Conservation (phyloP, 2,888 invertebrate genomes). For the Drosophila ochracea region DNA sequence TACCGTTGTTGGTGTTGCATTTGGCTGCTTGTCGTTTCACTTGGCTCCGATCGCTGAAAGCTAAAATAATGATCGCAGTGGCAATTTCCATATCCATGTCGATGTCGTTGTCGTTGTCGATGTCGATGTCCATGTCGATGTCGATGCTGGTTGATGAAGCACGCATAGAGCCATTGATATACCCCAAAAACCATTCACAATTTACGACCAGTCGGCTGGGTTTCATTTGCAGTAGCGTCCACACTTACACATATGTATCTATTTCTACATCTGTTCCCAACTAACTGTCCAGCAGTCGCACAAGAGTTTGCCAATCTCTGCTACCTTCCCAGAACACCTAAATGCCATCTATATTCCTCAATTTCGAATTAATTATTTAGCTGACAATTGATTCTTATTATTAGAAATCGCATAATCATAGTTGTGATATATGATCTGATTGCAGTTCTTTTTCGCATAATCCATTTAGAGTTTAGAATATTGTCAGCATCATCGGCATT, state of each 20-base stretch:
- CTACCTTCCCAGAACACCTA: background rate
- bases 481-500: background rate
- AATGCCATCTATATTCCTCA: background rate
- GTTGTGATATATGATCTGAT: background rate
- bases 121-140: constrained; percentile 27
- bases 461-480: background rate
- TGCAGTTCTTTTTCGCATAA: background rate
- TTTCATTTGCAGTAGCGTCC: constrained; percentile 34
- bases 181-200: constrained; percentile 46
- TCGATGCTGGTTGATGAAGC: constrained; percentile 45
- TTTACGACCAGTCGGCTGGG: constrained; percentile 35
- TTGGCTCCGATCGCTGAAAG: constrained; percentile 45
- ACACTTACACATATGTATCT: background rate
- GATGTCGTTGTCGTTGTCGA: background rate
- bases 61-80: constrained; percentile 46
- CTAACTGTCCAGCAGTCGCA: background rate
- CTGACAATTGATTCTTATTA: background rate
- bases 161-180: constrained; percentile 38
- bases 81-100: constrained; percentile 42
- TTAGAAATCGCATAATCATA: too few species aligned
- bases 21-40: constrained; percentile 39
- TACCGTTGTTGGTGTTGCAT: constrained; percentile 31
- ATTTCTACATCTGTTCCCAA: background rate
- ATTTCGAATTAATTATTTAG: background rate
- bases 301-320: constrained; percentile 24